Percentiles rank a stretch among this genome's conserved stretches.
These are phyloP conservation scores for Sylvietta virens DNA, from an alignment of 2,113 vertebrate species.

Conservation along the genomic window DNA sequence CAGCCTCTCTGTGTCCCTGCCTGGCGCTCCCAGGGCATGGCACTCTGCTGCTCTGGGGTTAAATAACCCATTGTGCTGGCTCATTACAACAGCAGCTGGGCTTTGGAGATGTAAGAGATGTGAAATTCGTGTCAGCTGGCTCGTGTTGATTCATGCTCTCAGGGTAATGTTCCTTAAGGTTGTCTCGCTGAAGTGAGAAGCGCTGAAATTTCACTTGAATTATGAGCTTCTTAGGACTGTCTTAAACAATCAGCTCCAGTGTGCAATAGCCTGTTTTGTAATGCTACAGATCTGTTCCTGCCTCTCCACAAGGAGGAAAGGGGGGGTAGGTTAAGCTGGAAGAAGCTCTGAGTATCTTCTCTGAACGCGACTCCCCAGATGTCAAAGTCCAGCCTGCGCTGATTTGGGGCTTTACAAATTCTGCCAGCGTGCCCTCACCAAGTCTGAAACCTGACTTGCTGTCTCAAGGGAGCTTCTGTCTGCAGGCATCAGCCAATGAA, in stretches of 20 bases:
- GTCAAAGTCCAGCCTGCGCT: neutral
- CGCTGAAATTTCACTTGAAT: conserved; percentile 50
- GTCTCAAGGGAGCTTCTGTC: neutral
- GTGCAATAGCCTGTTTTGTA: conserved; percentile 25
- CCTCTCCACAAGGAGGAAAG: neutral
- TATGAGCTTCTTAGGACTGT: conserved; percentile 9
- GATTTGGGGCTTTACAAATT: neutral
- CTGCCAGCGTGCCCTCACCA: neutral
- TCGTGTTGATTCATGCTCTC: conserved; percentile 45
- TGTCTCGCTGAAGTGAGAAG: conserved; percentile 33
- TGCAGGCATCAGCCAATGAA: neutral
- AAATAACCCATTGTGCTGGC: conserved; percentile 23
- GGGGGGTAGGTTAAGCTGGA: neutral
- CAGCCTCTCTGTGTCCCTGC: neutral
- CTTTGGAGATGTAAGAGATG: conserved; percentile 24
- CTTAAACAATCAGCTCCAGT: conserved; percentile 21
- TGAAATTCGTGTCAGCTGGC: conserved; percentile 40
- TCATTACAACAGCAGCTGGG: conserved; percentile 6
- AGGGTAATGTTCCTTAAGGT: conserved; percentile 49
- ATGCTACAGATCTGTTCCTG: neutral
- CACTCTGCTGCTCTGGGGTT: neutral
- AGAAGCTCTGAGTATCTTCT: neutral
- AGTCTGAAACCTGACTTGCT: neutral
- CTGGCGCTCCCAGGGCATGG: neutral
- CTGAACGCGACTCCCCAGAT: neutral